A percentile compares a stretch with the other conserved stretches of the same genome.
Conservation (phyloP, 2,888 invertebrate genomes). For the Mylabris sibirica region DNA sequence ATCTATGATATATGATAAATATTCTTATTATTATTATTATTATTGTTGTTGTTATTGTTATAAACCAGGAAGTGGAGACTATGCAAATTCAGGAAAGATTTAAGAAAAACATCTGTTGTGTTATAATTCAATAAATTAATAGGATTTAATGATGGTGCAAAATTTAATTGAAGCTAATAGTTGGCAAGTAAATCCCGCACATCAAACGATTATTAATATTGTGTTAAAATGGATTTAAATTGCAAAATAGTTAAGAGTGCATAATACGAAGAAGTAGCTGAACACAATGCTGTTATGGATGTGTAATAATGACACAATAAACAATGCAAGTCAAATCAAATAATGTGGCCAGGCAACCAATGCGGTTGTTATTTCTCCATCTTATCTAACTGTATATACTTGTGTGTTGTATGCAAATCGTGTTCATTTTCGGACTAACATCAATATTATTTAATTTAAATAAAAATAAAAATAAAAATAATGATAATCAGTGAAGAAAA, state of each 20-base stretch:
- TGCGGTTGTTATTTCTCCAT: slow-evolving; percentile 33
- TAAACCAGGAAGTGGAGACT: background rate
- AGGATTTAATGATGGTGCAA: slow-evolving; percentile 9
- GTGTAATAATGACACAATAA: slow-evolving; percentile 34
- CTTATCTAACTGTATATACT: slow-evolving; percentile 24
- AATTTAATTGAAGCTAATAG: slow-evolving; percentile 13
- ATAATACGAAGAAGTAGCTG: slow-evolving; percentile 30
- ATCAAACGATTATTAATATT: slow-evolving; percentile 16
- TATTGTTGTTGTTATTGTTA: background rate
- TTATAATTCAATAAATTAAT: slow-evolving; percentile 8
- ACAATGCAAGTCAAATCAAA: slow-evolving; percentile 34
- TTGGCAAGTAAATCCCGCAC: slow-evolving; percentile 9
- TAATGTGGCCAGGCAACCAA: slow-evolving; percentile 31
- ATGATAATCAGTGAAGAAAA: too few species aligned
- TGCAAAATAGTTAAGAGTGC: slow-evolving; percentile 24
- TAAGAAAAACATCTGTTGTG: slow-evolving; percentile 6
- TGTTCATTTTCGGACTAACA: slow-evolving; percentile 21
- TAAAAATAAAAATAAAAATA: background rate
- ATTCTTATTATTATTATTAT: background rate
- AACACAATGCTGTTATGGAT: slow-evolving; percentile 33
- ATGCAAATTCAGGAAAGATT: background rate
- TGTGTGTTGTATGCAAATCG: slow-evolving; percentile 34
- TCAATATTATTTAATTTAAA: slow-evolving; percentile 15
- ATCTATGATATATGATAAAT: background rate
- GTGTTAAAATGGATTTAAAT: slow-evolving; percentile 27